Conservation (phyloP, 1,140 invertebrate genomes). For the Sycophaga agraensis region DNA sequence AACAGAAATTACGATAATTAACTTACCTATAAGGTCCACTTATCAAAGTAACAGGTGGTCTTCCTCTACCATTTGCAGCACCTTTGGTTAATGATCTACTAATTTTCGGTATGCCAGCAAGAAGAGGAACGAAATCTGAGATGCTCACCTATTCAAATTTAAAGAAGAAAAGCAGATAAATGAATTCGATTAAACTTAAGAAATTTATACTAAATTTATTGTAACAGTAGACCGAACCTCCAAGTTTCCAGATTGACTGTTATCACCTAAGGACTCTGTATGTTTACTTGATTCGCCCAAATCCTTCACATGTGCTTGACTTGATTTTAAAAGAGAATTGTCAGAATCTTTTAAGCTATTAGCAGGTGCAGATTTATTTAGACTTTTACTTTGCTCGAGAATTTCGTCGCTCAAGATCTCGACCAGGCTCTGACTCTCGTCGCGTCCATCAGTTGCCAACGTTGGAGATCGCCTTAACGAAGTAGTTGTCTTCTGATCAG, state of each 20-base stretch:
- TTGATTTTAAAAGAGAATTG: conserved; percentile 26
- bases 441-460: background rate
- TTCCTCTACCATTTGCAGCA: conserved; percentile 20
- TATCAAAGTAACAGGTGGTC: conserved; percentile 43
- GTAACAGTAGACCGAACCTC: background rate
- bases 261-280: background rate
- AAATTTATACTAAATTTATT: too few relatives aligned
- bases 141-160: conserved; percentile 20
- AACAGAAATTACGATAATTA: too few relatives aligned
- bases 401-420: conserved; percentile 47
- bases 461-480: background rate
- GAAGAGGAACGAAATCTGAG: conserved; percentile 38
- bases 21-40: conserved; percentile 42
- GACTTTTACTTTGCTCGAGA: conserved; percentile 47
- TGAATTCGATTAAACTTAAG: too few relatives aligned
- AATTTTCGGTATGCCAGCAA: conserved; percentile 42
- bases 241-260: conserved; percentile 7
- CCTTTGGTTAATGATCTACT: conserved; percentile 24
- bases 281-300: background rate
- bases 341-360: conserved; percentile 23
- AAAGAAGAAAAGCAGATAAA: conserved; percentile 4
- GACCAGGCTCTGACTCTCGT: conserved; percentile 30
- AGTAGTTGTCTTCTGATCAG: background rate
- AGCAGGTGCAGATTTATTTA: conserved; percentile 29
- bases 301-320: background rate